These are phyloP conservation scores for Eidolon helvum DNA, from an alignment of 2,113 vertebrate genomes.

Conservation along the genomic window DNA sequence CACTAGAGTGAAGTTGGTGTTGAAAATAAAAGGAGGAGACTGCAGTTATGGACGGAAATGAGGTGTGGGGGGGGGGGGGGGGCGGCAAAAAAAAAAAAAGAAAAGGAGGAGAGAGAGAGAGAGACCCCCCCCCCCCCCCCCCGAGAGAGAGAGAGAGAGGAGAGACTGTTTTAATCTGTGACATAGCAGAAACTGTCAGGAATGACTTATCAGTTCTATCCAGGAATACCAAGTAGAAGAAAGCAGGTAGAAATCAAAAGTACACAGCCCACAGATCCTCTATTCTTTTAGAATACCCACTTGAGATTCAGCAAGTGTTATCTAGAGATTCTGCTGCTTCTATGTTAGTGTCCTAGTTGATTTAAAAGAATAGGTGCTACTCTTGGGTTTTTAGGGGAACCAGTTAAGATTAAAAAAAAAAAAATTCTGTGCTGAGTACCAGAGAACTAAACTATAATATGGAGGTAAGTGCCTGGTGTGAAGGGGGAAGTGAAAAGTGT, in stretches of 20 bases:
- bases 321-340: not conserved
- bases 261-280: not conserved
- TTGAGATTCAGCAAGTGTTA: not conserved
- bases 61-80: too few relatives aligned
- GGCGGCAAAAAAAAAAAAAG: too few relatives aligned
- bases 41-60: too few relatives aligned
- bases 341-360: not conserved
- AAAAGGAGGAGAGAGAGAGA: not conserved
- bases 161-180: not conserved
- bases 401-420: not conserved
- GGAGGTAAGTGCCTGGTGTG: not conserved
- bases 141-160: not conserved
- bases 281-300: not conserved
- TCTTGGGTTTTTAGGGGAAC: not conserved
- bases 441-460: not conserved
- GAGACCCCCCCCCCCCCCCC: too few relatives aligned
- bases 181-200: not conserved
- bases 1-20: not conserved
- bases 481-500: not conserved
- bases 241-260: not conserved
- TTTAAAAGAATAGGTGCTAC: conserved; percentile 15
- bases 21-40: not conserved
- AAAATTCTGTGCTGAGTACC: not conserved
- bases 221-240: not conserved
- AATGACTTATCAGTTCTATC: not conserved